Percentiles rank a stretch among this genome's conserved stretches.
Conservation (phyloP, 2,888 invertebrate species). For the Macrosiphum euphorbiae region DNA sequence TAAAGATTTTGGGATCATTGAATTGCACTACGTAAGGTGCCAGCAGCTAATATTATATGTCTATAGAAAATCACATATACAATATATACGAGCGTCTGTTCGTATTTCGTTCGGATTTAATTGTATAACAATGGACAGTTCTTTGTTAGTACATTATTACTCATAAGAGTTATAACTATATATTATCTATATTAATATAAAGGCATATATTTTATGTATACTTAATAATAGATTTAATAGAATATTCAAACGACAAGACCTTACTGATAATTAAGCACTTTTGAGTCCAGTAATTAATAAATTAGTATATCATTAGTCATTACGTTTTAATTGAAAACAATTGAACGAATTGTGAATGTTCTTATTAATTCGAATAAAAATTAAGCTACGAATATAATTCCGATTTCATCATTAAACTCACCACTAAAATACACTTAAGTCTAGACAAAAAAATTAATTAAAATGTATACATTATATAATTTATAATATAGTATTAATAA, state of each 20-base stretch:
- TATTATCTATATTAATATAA: background rate
- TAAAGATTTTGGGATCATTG: constrained; percentile 16
- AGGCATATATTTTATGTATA: background rate
- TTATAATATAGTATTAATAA: background rate
- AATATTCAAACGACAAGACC: background rate
- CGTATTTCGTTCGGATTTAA: background rate
- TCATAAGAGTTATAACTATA: background rate
- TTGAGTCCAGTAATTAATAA: background rate
- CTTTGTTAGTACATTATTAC: background rate
- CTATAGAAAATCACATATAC: background rate
- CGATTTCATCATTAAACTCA: background rate
- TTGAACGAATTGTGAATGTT: background rate
- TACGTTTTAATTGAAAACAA: background rate
- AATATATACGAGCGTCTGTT: background rate
- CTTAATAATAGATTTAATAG: background rate
- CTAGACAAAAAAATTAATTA: background rate
- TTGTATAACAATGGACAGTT: background rate
- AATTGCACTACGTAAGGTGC: background rate
- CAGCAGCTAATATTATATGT: background rate
- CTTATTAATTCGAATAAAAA: background rate
- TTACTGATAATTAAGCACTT: background rate
- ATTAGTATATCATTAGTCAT: background rate
- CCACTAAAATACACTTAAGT: background rate
- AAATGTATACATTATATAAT: background rate
- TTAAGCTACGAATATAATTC: background rate